Conservation (phyloP, 2,797 vertebrate species). For the Micropoecilia bifurca region DNA sequence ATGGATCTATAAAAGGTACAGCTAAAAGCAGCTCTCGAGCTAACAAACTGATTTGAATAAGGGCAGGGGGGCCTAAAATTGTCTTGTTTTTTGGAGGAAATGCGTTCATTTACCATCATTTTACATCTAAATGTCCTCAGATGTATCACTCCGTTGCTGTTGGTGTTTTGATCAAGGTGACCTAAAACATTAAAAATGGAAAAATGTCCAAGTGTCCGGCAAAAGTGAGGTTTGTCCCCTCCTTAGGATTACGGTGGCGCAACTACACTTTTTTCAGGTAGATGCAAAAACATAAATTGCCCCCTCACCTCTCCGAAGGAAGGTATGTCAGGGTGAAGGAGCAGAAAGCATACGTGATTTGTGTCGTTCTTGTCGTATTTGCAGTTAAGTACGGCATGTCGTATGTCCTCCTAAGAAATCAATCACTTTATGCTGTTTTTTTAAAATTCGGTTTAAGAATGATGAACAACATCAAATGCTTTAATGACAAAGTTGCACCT, state of each 20-base stretch:
- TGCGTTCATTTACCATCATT: not conserved
- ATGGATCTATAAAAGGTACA: not conserved
- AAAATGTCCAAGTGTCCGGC: not conserved
- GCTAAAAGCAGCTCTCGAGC: not conserved
- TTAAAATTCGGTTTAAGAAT: not conserved
- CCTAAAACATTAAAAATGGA: not conserved
- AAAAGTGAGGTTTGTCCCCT: not conserved
- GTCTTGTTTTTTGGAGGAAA: not conserved
- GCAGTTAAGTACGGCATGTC: not conserved
- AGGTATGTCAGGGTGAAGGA: no score
- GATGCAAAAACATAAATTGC: no score
- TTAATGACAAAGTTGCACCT: no score
- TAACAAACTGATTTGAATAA: not conserved
- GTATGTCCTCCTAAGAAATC: not conserved
- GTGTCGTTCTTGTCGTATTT: conserved; percentile 14
- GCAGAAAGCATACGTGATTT: not conserved
- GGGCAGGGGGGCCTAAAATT: not conserved
- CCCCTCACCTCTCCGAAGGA: no score
- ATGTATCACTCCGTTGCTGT: not conserved
- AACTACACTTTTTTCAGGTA: no score
- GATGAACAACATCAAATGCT: not conserved
- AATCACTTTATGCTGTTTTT: not conserved
- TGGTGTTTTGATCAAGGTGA: not conserved
- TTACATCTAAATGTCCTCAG: not conserved
- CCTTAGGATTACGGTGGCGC: not conserved